Evolutionary conservation across 2,113 vertebrate species (phyloP).

Genomic region (chimpanzee (Pan troglodytes)): DNA sequence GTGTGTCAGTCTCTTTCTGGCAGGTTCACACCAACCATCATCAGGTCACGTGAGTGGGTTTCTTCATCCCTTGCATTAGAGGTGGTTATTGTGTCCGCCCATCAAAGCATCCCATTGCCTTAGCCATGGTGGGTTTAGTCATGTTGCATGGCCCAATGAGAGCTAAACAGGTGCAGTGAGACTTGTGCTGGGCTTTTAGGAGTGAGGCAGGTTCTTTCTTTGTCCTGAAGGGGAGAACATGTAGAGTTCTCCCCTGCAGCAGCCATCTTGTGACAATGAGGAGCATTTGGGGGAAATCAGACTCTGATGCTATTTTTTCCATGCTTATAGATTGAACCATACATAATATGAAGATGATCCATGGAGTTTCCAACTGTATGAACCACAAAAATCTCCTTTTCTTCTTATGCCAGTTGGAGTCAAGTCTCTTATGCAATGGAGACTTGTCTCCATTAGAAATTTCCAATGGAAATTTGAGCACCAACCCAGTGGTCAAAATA

Average conservation of each 20-base stretch:
- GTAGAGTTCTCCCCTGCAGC: not conserved
- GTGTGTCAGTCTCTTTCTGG: not conserved
- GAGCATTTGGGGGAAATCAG: too few species aligned
- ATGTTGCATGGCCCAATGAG: accelerated
- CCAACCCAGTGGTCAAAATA: not conserved
- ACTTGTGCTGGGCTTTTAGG: not conserved
- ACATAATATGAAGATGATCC: not conserved
- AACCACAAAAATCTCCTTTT: not conserved
- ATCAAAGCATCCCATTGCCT: not conserved
- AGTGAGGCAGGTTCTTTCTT: too few species aligned
- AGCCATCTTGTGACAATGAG: not conserved
- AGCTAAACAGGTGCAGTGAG: not conserved
- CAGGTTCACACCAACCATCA: too few species aligned
- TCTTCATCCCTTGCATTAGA: not conserved
- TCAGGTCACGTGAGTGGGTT: too few species aligned
- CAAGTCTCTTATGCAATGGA: not conserved
- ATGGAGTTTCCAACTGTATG: not conserved
- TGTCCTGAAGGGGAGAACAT: not conserved
- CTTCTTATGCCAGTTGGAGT: not conserved
- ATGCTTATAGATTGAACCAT: too few species aligned
- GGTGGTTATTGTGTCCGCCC: not conserved
- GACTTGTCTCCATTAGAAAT: too few species aligned
- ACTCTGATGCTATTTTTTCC: not conserved
- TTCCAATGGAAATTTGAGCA: too few species aligned
- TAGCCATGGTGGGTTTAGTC: not conserved